A percentile compares a stretch with the other conserved stretches of the same genome.
Evolutionary conservation across 1,140 invertebrate species (phyloP).

Genomic region (Drosophila burlai): DNA sequence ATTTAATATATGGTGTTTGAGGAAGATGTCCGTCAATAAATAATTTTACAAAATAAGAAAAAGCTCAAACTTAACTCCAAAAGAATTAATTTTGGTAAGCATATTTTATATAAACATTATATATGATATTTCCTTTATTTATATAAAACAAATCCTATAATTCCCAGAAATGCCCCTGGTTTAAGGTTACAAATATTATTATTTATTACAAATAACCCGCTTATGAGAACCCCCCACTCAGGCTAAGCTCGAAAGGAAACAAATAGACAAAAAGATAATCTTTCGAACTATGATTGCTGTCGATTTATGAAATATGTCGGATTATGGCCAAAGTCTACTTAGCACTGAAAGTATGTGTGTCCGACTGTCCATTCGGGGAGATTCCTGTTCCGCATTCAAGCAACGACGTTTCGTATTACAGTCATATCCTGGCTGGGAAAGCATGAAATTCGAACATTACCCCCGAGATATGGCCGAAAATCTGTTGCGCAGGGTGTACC

Average conservation of each 20-base stretch:
- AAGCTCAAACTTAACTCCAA: no score
- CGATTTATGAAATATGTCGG: constrained; percentile 38
- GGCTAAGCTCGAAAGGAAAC: constrained; percentile 1
- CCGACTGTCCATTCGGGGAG: constrained; percentile 1
- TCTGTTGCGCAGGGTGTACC: constrained; percentile 51
- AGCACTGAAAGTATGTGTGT: constrained; percentile 1
- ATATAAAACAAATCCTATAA: neutral
- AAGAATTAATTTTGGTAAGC: neutral
- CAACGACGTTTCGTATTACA: constrained; percentile 15
- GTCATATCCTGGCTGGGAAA: neutral
- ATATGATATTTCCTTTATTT: neutral
- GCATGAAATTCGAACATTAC: constrained; percentile 12
- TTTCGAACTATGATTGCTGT: constrained; percentile 30
- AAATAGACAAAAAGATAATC: constrained; percentile 15
- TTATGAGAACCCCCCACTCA: neutral
- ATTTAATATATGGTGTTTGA: no score
- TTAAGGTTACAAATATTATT: neutral
- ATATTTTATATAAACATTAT: neutral
- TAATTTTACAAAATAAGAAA: neutral
- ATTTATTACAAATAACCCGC: constrained; percentile 6
- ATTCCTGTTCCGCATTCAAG: neutral
- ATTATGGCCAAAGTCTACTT: constrained; percentile 30
- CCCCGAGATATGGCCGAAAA: constrained; percentile 18
- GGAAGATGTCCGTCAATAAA: neutral
- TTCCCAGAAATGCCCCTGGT: neutral